phyloP scores from a whole-genome alignment of 2,797 vertebrate species.

The Hipposideros larvatus region DNA sequence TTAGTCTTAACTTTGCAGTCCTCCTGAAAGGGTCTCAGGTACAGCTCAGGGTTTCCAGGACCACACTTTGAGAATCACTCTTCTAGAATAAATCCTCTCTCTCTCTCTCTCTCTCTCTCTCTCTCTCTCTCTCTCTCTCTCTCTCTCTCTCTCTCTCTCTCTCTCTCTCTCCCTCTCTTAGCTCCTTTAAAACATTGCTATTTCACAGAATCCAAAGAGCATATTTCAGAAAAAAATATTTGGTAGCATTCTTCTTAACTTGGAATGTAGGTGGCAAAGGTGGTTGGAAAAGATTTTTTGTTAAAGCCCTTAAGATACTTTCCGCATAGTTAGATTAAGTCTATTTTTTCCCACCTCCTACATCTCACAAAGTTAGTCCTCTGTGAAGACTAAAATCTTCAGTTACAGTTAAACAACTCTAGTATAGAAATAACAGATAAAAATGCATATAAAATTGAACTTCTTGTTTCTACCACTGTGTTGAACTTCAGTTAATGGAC shows the following conservation, averaged over 20 bases:
- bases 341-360: constrained; percentile 81
- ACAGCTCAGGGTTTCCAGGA: neutral
- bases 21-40: neutral
- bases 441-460: neutral
- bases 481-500: neutral
- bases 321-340: constrained; percentile 58
- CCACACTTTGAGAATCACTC: neutral
- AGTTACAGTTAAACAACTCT: constrained; percentile 41
- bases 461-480: neutral
- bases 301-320: constrained; percentile 39
- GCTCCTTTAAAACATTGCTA: constrained; percentile 18
- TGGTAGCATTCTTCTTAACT: constrained; percentile 70
- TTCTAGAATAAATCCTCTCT: neutral
- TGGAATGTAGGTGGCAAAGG: constrained; percentile 71
- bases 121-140: neutral
- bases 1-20: neutral
- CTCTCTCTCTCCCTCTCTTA: neutral
- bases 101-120: neutral
- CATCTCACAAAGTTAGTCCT: constrained; percentile 67
- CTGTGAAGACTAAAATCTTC: constrained; percentile 69
- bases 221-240: constrained; percentile 61
- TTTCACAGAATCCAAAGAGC: constrained; percentile 38
- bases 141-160: neutral
- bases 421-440: constrained; percentile 34
- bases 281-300: constrained; percentile 52